Evolutionary conservation across 2,797 vertebrate genomes (phyloP), one percentile per base, ranked within the genome.

Genomic region (Eutrigla gurnardus): DNA sequence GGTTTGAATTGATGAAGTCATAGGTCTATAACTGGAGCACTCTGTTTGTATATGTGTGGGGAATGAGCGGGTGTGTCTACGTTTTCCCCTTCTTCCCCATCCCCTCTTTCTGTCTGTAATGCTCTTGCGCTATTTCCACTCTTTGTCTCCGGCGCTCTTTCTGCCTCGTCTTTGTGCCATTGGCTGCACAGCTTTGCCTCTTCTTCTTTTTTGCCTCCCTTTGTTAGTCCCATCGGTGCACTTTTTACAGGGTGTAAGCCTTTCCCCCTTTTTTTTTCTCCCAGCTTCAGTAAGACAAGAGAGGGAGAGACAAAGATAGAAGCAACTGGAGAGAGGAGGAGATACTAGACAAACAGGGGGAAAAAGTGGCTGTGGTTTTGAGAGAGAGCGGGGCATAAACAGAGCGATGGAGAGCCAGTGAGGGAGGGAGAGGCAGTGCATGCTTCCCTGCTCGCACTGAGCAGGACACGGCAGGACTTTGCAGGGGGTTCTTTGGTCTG

Each of bases 121-220:
- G 83, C 83, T 89, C 79, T 76, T 78, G 78, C 50, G 74, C 84
- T 90, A 70, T 84, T 88, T 86, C 80, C 66, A 77, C 83, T 89
- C 87, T 88, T 91, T 91, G 84, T 91, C 82, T 90, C 89, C 65
- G 68, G 71, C 61, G 39, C 75, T 90, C 78, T 72, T 63, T 87
- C 77, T 87, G 75, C 57, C 75, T 87, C 76, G 55, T 86, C 85
- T 73, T 79, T 54, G 52, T 82, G 82, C 83, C 82, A 87, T 78
- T 87, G 89, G 88, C 84, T 88, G 83, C 81, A 68, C 75, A 77
- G 83, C 79, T 73, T 83, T 77, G 75, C 65, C 61, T 80, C 83
- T 80, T 81, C 78, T 83, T 79, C 70, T 61, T 59, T 77, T 77
- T 72, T 72, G 60, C 70, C 74, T 80, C 71, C 83, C 82, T 84